phyloP scores from a whole-genome alignment of 2,888 invertebrate species.

The Nasonia oneida region DNA sequence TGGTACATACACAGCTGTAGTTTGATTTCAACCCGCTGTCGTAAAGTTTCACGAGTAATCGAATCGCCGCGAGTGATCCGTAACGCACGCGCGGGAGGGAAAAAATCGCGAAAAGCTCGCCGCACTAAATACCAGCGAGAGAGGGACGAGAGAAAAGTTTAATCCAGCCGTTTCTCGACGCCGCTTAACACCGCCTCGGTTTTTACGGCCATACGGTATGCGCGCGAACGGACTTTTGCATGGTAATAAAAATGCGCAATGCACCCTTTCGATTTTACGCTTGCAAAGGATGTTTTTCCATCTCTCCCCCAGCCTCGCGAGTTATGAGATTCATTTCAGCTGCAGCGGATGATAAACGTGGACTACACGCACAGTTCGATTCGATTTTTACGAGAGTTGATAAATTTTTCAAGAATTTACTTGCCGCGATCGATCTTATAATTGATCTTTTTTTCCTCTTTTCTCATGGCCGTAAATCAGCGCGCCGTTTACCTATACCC shows the following conservation, averaged over 20 bases:
- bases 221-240: slow-evolving; percentile 22
- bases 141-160: slow-evolving; percentile 6
- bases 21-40: not conserved
- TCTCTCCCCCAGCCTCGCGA: not conserved
- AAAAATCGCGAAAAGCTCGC: not conserved
- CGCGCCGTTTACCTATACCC: not conserved
- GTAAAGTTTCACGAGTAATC: not conserved
- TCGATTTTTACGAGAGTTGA: slow-evolving; percentile 43
- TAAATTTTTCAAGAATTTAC: slow-evolving; percentile 41
- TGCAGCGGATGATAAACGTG: not conserved
- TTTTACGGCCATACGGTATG: not conserved
- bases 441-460: not conserved
- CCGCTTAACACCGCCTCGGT: not conserved
- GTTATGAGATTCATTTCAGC: slow-evolving; percentile 36
- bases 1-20: not conserved
- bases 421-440: not conserved
- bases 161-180: slow-evolving; percentile 30
- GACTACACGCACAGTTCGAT: not conserved
- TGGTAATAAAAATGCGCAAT: slow-evolving; percentile 27
- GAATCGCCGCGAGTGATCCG: not conserved
- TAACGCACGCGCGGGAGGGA: not conserved
- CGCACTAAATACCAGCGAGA: slow-evolving; percentile 14
- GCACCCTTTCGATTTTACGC: slow-evolving; percentile 35
- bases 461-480: not conserved
- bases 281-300: slow-evolving; percentile 7